phyloP scores from a whole-genome alignment of 1,140 invertebrate genomes.

The Drosophila orosa region DNA sequence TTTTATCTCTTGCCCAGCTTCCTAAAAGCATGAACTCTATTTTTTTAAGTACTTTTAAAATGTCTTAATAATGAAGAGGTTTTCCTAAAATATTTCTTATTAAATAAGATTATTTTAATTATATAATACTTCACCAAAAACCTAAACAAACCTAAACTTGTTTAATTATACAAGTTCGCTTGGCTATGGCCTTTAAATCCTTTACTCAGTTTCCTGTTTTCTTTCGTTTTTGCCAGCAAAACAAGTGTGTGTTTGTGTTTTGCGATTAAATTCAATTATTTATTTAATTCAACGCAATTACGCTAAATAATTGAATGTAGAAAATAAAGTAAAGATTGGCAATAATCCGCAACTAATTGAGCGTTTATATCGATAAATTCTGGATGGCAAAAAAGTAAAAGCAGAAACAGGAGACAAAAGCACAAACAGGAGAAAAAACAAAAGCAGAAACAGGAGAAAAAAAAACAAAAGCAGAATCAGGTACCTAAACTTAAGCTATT shows the following conservation, averaged over 20 bases:
- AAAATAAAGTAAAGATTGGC: neutral
- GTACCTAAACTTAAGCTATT: neutral
- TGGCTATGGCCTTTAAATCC: neutral
- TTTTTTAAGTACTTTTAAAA: too few species aligned
- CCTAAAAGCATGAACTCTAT: too few species aligned
- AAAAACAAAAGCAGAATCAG: neutral
- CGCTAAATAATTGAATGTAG: conserved; percentile 1
- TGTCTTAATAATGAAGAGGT: too few species aligned
- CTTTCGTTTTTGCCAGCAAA: neutral
- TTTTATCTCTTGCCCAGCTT: too few species aligned
- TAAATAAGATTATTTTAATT: neutral
- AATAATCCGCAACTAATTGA: conserved; percentile 31
- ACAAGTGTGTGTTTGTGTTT: neutral
- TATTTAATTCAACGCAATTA: conserved; percentile 8
- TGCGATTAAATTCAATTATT: conserved; percentile 13
- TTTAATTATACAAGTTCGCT: neutral
- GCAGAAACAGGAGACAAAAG: neutral
- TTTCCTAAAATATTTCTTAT: neutral
- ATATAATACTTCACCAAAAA: neutral
- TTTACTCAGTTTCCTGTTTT: neutral
- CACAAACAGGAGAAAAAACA: too few species aligned
- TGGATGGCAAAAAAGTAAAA: neutral
- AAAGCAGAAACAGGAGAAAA: neutral
- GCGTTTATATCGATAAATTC: conserved; percentile 10
- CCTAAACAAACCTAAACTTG: neutral